These are phyloP conservation scores for Globia sparganii DNA, from an alignment of 2,888 invertebrate genomes.

Conservation along the genomic window DNA sequence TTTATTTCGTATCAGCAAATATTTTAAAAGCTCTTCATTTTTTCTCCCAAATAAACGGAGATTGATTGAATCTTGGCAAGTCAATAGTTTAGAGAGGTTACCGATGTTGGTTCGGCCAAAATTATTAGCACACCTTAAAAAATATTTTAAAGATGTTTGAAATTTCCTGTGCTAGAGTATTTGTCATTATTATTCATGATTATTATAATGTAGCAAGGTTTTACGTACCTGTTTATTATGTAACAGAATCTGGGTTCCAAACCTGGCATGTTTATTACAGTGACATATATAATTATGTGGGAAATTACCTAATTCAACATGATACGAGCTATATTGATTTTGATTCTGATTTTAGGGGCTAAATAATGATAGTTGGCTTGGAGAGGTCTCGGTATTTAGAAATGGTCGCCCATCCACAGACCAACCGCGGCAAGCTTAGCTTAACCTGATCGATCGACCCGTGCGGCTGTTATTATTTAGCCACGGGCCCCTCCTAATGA, in stretches of 20 bases:
- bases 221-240: neutral
- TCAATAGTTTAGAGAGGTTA: conserved; percentile 23
- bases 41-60: conserved; percentile 1
- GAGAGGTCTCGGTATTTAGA: too few relatives aligned
- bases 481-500: too few relatives aligned
- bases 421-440: too few relatives aligned
- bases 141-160: neutral
- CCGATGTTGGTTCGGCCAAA: conserved; percentile 22
- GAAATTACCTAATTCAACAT: too few relatives aligned
- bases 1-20: conserved; percentile 25
- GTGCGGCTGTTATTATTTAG: too few relatives aligned
- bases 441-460: too few relatives aligned
- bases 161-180: neutral
- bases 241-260: neutral
- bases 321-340: too few relatives aligned
- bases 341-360: too few relatives aligned
- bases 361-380: too few relatives aligned
- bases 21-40: conserved; percentile 16
- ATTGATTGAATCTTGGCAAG: conserved; percentile 30
- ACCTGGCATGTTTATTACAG: too few relatives aligned
- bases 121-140: conserved; percentile 18
- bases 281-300: too few relatives aligned
- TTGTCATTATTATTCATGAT: neutral
- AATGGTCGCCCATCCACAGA: too few relatives aligned
- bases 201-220: neutral